These are phyloP conservation scores for Bufotes viridis DNA, from an alignment of 2,797 vertebrate species.

Conservation along the genomic window DNA sequence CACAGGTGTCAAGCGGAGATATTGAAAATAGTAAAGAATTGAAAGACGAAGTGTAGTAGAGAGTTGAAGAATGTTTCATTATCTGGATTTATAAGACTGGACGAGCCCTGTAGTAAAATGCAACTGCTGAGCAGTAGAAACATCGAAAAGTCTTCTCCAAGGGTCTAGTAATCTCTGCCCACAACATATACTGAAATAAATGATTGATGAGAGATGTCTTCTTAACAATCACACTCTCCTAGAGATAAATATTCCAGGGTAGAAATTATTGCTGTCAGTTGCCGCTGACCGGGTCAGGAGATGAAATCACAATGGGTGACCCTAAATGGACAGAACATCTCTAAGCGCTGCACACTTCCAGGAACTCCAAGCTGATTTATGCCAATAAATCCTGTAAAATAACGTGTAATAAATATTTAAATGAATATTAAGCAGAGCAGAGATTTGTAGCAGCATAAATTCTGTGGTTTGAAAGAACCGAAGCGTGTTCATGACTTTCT, in stretches of 20 bases:
- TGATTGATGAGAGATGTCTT: neutral
- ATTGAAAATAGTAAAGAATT: no score
- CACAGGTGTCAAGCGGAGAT: no score
- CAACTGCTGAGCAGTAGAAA: neutral
- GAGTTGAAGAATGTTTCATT: no score
- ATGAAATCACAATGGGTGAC: neutral
- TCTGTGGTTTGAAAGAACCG: slow-evolving; percentile 38
- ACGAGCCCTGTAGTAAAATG: neutral
- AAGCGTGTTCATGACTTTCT: slow-evolving; percentile 20
- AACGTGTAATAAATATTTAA: slow-evolving; percentile 65
- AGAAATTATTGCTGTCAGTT: neutral
- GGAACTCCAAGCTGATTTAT: slow-evolving; percentile 17
- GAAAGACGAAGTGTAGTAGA: no score
- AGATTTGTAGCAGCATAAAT: slow-evolving; percentile 39
- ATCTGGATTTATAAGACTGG: neutral
- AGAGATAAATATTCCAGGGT: neutral
- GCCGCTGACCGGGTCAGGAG: neutral
- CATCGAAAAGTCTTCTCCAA: neutral
- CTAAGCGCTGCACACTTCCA: neutral
- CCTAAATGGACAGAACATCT: neutral
- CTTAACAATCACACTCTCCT: neutral
- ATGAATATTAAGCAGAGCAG: slow-evolving; percentile 34
- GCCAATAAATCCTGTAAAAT: slow-evolving; percentile 63
- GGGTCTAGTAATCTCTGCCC: neutral
- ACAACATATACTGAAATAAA: neutral